These are phyloP conservation scores for Parapsyche elsis DNA, from an alignment of 1,140 invertebrate genomes.

Conservation along the genomic window DNA sequence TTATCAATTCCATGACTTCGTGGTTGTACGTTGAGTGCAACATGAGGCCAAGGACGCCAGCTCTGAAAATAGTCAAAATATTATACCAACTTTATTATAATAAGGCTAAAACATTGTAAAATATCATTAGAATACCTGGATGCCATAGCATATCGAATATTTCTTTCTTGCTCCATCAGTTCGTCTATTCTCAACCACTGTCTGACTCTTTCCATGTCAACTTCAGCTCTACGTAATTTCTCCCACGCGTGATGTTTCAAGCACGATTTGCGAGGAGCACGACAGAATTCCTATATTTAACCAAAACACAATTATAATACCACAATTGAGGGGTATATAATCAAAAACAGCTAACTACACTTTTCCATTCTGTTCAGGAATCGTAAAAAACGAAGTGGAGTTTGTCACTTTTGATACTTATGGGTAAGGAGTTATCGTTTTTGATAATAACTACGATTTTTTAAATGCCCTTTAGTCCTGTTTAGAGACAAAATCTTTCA, in stretches of 20 bases:
- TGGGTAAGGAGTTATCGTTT: no score
- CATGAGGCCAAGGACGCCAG: constrained; percentile 92
- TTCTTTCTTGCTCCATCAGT: constrained; percentile 92
- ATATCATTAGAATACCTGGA: constrained; percentile 66
- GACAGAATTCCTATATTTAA: constrained; percentile 73
- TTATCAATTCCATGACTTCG: constrained; percentile 81
- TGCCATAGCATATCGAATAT: constrained; percentile 87
- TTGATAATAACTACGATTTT: no score
- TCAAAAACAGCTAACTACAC: no score
- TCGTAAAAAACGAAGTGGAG: no score
- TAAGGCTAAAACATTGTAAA: not conserved
- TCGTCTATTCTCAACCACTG: constrained; percentile 96
- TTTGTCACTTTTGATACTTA: no score
- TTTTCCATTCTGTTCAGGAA: no score
- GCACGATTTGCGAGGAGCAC: constrained; percentile 90
- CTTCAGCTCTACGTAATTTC: constrained; percentile 90
- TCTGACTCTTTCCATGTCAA: constrained; percentile 79
- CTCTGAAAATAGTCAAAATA: constrained; percentile 67
- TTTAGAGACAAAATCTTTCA: no score
- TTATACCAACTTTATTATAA: not conserved
- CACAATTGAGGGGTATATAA: no score
- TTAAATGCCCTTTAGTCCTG: no score
- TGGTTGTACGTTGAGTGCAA: constrained; percentile 96
- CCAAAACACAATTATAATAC: not conserved
- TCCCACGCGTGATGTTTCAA: constrained; percentile 96